Evolutionary conservation across 2,888 invertebrate genomes (phyloP), one percentile per base, ranked within the genome.

Genomic region (Thereva nobilitata): DNA sequence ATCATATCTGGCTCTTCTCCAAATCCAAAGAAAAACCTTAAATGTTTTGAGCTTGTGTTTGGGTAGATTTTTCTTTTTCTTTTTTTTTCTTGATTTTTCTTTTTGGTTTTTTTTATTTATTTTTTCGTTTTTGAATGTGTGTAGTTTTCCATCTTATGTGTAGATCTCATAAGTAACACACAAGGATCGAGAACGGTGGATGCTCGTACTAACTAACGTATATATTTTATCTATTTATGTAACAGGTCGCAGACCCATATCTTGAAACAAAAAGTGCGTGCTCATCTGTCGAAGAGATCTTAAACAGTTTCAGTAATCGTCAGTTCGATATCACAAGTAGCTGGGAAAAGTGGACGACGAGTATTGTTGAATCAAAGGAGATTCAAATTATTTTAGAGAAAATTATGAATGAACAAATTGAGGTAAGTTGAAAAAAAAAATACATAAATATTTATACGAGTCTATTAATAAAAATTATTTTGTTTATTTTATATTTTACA

Each of bases 281-380:
- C 76, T 79, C 85, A 73, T 87, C 88, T 80, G 86, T 90, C 72
- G 86, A 89, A 78, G 86, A 87, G 67, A 83, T 88, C 73, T 82
- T 90, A 78, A 88, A 89, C 75, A 85, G 86, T 72, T 85, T 90
- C 75, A 84, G 86, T 72, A 84, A 85, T 78, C 83, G 87, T 70
- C 87, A 88, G 79, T 80, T 86, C 73, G 83, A 83, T 74, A 83
- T 91, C 71, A 86, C 86, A 70, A 86, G 87, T 71, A 86, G 86
- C 76, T 89, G 89, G 86, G 87, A 90, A 77, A 86, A 85, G 76
- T 89, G 88, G 86, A 86, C 88, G 75, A 86, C 85, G 68, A 86
- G 84, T 70, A 84, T 89, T 70, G 84, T 84, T 66, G 86, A 86
- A 77, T 83, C 84, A 76, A 83, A 82, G 70, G 83, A 83, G 77